Conservation (phyloP, 2,888 invertebrate species). For the Priocnemis perturbator region DNA sequence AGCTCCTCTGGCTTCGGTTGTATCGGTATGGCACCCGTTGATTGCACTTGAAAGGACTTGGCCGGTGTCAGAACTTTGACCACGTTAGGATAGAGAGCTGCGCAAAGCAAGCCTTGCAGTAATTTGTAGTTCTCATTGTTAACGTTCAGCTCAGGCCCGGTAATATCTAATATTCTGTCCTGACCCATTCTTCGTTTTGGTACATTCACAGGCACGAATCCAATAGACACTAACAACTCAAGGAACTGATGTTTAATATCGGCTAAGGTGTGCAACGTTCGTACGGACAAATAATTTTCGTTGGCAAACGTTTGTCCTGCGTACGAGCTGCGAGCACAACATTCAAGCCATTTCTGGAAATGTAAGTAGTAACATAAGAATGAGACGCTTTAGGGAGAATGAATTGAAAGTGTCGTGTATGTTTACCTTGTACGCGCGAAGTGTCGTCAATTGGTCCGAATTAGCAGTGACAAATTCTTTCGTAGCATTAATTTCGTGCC, state of each 20-base stretch:
- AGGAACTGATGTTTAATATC: slow-evolving; percentile 91
- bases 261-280: slow-evolving; percentile 88
- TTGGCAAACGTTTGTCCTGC: slow-evolving; percentile 88
- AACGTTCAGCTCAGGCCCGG: slow-evolving; percentile 82
- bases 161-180: slow-evolving; percentile 82
- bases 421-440: slow-evolving; percentile 89
- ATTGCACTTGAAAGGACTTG: slow-evolving; percentile 84
- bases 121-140: slow-evolving; percentile 86
- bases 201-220: slow-evolving; percentile 85
- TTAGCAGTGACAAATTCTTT: slow-evolving; percentile 86
- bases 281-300: slow-evolving; percentile 88
- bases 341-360: slow-evolving; percentile 86
- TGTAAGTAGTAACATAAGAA: not conserved
- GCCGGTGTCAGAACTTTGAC: slow-evolving; percentile 89
- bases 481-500: slow-evolving; percentile 83
- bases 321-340: slow-evolving; percentile 80
- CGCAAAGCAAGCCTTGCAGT: slow-evolving; percentile 90
- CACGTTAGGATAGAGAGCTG: slow-evolving; percentile 95
- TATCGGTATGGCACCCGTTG: slow-evolving; percentile 85
- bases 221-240: slow-evolving; percentile 85
- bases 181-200: slow-evolving; percentile 77
- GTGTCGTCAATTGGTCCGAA: slow-evolving; percentile 92
- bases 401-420: slow-evolving; percentile 16
- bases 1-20: slow-evolving; percentile 84
- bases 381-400: not conserved